These are phyloP conservation scores for Scytalopus superciliaris DNA, from an alignment of 2,113 vertebrate genomes.

Conservation along the genomic window DNA sequence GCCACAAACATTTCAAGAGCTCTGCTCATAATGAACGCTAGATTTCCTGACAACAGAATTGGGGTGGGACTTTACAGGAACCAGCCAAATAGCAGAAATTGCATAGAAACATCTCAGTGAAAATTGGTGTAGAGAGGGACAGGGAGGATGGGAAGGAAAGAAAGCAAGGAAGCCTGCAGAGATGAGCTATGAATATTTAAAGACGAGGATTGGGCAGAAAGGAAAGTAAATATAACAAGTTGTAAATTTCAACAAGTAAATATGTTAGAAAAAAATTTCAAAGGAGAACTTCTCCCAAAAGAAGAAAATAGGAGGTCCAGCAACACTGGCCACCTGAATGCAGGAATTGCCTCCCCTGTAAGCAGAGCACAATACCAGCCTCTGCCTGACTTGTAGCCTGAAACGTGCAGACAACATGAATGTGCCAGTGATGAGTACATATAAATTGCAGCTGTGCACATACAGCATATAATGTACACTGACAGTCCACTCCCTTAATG, in stretches of 20 bases:
- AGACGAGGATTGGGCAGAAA: not conserved
- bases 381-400: not conserved
- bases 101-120: not conserved
- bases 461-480: accelerated
- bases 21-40: not conserved
- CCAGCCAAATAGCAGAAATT: not conserved
- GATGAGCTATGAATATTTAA: not conserved
- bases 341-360: not conserved
- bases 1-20: not conserved
- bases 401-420: not conserved
- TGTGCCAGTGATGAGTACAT: accelerated
- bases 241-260: not conserved
- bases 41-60: not conserved
- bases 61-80: not conserved
- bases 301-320: not conserved
- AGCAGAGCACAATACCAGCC: not conserved
- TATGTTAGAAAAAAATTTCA: not conserved
- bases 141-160: not conserved
- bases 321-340: not conserved
- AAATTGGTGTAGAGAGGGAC: not conserved
- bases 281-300: not conserved
- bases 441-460: not conserved
- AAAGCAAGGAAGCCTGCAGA: not conserved
- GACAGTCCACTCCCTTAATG: not conserved
- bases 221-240: not conserved